Evolutionary conservation across 2,797 vertebrate species (phyloP).

Genomic region (Sebastes diaconus): DNA sequence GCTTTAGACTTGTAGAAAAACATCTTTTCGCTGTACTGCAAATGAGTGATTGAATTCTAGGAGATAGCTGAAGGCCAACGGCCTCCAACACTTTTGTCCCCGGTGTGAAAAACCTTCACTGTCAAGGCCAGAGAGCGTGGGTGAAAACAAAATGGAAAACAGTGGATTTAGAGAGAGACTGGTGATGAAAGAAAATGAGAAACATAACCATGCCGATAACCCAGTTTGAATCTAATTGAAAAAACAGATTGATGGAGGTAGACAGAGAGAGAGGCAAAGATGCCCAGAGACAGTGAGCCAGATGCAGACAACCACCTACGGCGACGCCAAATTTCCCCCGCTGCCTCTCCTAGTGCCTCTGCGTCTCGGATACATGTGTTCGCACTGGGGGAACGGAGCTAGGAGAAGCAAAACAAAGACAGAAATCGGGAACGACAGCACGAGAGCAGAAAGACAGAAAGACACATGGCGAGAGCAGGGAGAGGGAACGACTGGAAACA

Average conservation of each 20-base stretch:
- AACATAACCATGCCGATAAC: neutral
- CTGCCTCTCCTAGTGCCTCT: neutral
- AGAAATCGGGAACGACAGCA: conserved; percentile 17
- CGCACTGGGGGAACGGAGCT: conserved; percentile 4
- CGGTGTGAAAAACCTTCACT: neutral
- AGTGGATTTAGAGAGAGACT: neutral
- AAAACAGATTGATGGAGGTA: conserved; percentile 11
- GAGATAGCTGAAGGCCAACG: neutral
- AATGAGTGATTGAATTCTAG: neutral
- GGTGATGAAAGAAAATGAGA: neutral
- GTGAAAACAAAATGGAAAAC: neutral
- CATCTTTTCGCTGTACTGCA: neutral
- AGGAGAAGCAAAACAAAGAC: conserved; percentile 23
- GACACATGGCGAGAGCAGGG: neutral
- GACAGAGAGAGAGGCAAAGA: neutral
- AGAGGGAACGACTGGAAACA: conserved; percentile 23
- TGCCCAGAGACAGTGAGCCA: neutral
- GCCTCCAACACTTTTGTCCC: neutral
- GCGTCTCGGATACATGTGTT: conserved; percentile 5
- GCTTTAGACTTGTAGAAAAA: neutral
- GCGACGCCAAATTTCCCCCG: neutral
- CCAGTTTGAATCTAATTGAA: conserved; percentile 27
- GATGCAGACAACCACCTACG: conserved; percentile 30
- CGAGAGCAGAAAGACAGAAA: neutral
- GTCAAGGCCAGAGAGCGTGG: neutral